Conservation (phyloP, 1,140 invertebrate genomes). For the Drosophila elegans region DNA sequence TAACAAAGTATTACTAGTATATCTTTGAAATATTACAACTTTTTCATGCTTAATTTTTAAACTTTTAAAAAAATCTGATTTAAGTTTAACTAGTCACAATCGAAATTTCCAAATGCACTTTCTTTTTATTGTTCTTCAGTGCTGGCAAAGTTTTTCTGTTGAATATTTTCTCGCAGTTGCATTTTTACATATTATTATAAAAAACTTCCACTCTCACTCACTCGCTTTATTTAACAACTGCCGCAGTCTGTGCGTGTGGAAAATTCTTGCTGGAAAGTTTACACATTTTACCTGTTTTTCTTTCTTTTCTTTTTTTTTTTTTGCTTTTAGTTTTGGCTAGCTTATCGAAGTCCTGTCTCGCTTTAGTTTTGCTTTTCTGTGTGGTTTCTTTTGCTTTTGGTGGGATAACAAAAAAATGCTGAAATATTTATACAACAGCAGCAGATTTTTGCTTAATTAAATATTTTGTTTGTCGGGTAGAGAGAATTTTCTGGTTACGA, state of each 20-base stretch:
- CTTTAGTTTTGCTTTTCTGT: constrained; percentile 25
- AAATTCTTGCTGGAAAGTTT: constrained; percentile 63
- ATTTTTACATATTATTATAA: constrained; percentile 36
- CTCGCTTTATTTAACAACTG: constrained; percentile 5
- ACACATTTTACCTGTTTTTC: constrained; percentile 54
- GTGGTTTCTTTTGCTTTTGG: constrained; percentile 40
- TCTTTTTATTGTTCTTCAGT: constrained; percentile 8
- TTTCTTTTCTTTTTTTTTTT: constrained; percentile 28
- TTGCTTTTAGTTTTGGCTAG: constrained; percentile 30
- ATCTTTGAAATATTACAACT: no score
- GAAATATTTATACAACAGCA: constrained; percentile 59
- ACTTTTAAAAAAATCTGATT: no score
- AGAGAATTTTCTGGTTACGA: constrained; percentile 36
- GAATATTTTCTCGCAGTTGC: constrained; percentile 19
- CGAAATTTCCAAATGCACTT: neutral
- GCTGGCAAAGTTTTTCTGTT: constrained; percentile 22
- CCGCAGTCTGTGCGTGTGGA: constrained; percentile 26
- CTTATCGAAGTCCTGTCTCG: constrained; percentile 54
- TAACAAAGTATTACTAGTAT: no score
- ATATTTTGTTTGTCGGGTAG: constrained; percentile 58
- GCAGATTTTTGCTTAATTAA: constrained; percentile 80
- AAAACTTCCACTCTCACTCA: constrained; percentile 18
- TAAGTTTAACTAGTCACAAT: no score
- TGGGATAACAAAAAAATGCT: constrained; percentile 37
- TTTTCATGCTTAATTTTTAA: no score